phyloP scores from a whole-genome alignment of 1,140 invertebrate species.

The Battus philenor region DNA sequence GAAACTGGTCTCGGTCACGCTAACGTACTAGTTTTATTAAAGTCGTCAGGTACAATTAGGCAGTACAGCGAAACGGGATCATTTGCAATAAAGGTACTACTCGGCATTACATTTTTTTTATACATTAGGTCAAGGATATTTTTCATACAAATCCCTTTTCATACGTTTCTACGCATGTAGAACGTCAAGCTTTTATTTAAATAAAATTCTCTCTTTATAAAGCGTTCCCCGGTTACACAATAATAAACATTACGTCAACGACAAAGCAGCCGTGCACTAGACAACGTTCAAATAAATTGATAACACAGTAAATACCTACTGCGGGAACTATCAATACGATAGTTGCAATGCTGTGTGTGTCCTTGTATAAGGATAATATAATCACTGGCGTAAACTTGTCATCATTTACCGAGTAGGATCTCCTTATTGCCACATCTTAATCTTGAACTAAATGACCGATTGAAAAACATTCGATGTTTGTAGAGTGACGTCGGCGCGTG shows the following conservation, averaged over 20 bases:
- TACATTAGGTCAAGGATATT: too few species aligned
- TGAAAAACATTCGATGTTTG: constrained; percentile 38
- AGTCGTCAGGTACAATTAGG: background rate
- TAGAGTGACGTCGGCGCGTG: constrained; percentile 3
- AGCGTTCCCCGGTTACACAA: too few species aligned
- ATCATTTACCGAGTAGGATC: constrained; percentile 7
- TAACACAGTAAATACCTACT: background rate
- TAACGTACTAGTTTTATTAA: background rate
- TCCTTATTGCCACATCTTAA: constrained; percentile 37
- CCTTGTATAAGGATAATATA: background rate
- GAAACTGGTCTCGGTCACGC: background rate
- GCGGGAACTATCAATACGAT: background rate
- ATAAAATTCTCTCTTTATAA: too few species aligned
- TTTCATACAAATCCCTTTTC: too few species aligned
- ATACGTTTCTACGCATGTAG: too few species aligned
- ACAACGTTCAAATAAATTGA: background rate
- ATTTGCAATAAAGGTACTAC: background rate
- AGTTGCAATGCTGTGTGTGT: background rate
- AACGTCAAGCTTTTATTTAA: too few species aligned
- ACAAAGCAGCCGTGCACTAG: background rate
- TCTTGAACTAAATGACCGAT: constrained; percentile 50
- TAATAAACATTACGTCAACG: background rate
- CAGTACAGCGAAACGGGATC: background rate
- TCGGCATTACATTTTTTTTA: too few species aligned
- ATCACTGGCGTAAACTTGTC: background rate